A percentile compares a stretch with the other conserved stretches of the same genome.
phyloP scores from a whole-genome alignment of 1,140 invertebrate species.

The Brachionus angularis region DNA sequence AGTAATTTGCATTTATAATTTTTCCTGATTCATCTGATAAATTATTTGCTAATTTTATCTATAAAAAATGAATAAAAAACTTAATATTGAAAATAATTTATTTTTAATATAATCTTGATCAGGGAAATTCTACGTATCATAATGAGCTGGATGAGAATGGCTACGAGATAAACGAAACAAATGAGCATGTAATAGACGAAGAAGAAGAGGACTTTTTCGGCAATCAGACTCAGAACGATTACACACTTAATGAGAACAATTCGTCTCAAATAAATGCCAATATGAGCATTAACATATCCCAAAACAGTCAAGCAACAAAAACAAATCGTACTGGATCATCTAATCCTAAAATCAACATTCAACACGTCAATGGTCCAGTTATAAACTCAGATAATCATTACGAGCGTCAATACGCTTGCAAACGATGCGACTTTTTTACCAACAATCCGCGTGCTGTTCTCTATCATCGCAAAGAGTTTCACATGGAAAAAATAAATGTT shows the following conservation, averaged over 20 bases:
- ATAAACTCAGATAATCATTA: slow-evolving; percentile 38
- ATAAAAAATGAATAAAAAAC: slow-evolving; percentile 2
- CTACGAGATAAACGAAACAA: not conserved
- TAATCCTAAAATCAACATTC: not conserved
- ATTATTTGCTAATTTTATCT: too few species aligned
- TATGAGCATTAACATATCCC: not conserved
- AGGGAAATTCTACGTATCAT: too few species aligned
- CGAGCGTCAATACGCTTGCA: slow-evolving; percentile 35
- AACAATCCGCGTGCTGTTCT: slow-evolving; percentile 15
- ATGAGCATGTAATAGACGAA: not conserved
- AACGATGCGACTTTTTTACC: slow-evolving; percentile 36
- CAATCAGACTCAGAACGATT: not conserved
- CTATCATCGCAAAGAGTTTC: slow-evolving; percentile 32
- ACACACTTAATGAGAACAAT: not conserved
- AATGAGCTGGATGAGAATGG: slow-evolving; percentile 19
- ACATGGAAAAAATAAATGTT: slow-evolving; percentile 40
- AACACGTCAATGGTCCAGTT: not conserved
- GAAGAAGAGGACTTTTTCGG: slow-evolving; percentile 26
- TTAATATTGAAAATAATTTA: not conserved
- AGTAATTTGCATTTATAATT: too few species aligned
- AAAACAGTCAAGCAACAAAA: not conserved
- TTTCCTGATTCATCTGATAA: too few species aligned
- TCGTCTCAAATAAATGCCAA: not conserved
- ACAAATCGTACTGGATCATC: not conserved
- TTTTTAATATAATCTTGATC: not conserved